Conservation (phyloP, 2,888 invertebrate species). For the Mechanitis messenoides region DNA sequence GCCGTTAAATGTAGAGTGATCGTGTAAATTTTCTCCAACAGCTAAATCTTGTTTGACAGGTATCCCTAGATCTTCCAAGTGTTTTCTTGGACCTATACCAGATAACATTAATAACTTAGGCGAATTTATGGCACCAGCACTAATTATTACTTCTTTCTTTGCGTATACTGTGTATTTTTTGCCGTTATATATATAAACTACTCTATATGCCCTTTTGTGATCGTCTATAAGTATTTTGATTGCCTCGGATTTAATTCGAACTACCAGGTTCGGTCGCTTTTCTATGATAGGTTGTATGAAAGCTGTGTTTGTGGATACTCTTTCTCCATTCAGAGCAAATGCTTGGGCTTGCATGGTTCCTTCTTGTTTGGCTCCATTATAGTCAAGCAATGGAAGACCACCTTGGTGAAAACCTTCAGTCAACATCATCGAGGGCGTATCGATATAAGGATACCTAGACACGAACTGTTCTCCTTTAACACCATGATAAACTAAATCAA, state of each 20-base stretch:
- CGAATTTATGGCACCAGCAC: slow-evolving; percentile 50
- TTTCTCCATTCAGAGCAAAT: slow-evolving; percentile 69
- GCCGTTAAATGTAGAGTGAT: slow-evolving; percentile 60
- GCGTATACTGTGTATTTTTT: slow-evolving; percentile 40
- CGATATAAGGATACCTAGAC: slow-evolving; percentile 77
- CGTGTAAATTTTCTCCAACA: slow-evolving; percentile 61
- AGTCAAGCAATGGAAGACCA: slow-evolving; percentile 75
- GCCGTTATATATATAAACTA: slow-evolving; percentile 42
- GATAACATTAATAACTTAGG: slow-evolving; percentile 59
- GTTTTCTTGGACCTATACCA: slow-evolving; percentile 53
- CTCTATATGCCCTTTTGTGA: slow-evolving; percentile 49
- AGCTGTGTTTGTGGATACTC: slow-evolving; percentile 79
- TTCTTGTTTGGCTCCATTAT: slow-evolving; percentile 70
- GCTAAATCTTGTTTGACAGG: slow-evolving; percentile 46
- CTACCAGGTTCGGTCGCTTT: slow-evolving; percentile 65
- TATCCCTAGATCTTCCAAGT: slow-evolving; percentile 44
- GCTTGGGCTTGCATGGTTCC: slow-evolving; percentile 78
- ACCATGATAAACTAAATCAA: slow-evolving; percentile 75
- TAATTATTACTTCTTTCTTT: slow-evolving; percentile 54
- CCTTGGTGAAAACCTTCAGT: slow-evolving; percentile 75
- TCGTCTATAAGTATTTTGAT: slow-evolving; percentile 73
- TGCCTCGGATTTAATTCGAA: slow-evolving; percentile 72
- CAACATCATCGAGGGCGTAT: slow-evolving; percentile 71
- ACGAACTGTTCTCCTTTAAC: slow-evolving; percentile 77
- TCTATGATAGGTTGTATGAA: slow-evolving; percentile 80